Evolutionary conservation across 1,140 invertebrate species (phyloP).

Genomic region (Himalopsyche phryganea): DNA sequence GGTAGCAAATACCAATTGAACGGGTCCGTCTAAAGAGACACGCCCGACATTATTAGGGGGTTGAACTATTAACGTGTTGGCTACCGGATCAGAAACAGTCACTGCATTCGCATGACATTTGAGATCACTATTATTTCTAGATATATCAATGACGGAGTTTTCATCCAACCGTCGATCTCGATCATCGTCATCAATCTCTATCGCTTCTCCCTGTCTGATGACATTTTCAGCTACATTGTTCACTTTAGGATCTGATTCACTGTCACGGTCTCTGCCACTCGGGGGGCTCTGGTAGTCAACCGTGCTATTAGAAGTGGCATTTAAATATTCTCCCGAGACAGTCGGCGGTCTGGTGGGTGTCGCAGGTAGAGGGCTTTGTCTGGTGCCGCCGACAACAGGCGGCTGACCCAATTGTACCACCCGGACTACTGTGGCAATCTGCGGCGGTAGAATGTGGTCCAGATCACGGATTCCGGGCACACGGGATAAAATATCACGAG

Average conservation of each 20-base stretch:
- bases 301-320: constrained; percentile 21
- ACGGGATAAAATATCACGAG: constrained; percentile 17
- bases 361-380: constrained; percentile 47
- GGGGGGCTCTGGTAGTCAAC: constrained; percentile 38
- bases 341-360: constrained; percentile 45
- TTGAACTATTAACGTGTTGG: too few relatives aligned
- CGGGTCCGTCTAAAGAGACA: constrained; percentile 15
- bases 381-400: constrained; percentile 47
- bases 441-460: constrained; percentile 41
- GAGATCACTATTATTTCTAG: too few relatives aligned
- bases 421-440: constrained; percentile 39
- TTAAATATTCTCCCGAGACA: constrained; percentile 23
- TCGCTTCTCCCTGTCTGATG: too few relatives aligned
- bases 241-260: constrained; percentile 35
- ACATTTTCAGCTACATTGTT: constrained; percentile 25
- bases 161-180: too few relatives aligned
- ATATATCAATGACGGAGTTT: too few relatives aligned
- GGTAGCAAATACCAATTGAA: constrained; percentile 15
- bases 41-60: not conserved
- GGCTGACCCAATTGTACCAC: constrained; percentile 49
- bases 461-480: constrained; percentile 36
- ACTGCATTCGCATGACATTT: too few relatives aligned
- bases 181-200: too few relatives aligned
- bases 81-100: too few relatives aligned
- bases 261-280: constrained; percentile 31